Base-by-base conservation (phyloP, 1,140 invertebrate genomes). In the Anastrepha obliqua region DNA sequence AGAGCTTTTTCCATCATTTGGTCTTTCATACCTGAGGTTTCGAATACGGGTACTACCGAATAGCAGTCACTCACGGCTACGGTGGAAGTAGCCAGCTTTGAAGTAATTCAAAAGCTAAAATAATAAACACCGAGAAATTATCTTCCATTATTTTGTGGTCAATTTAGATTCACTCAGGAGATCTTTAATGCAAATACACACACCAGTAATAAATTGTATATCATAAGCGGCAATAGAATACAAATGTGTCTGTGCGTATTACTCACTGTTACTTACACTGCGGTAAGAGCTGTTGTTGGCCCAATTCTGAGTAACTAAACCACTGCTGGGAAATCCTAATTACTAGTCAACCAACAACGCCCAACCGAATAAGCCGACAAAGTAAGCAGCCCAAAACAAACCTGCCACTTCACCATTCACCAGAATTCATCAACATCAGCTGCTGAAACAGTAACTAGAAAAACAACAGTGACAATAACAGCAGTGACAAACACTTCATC, bases 371-470 rank as follows among this genome's bases (percentile, higher is more conserved):
- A 81, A 81, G 74, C 74, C 74, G 74, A 81, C 51, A 81, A 81
- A 81, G 74, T 51, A 81, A 42, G 44, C 74, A 81, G n/a, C 74
- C 74, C 47, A 58, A 81, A 81, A 81, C 74, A 58, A 81, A 55
- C 74, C n/a, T 51, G 51, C 74, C 74, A 81, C 74, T 81, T 81
- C 47, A 55, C 9, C 55, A 59, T 62, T 59, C 51, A 62, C 85
- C 90, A 89, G 90, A 91, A 89, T 88, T 51, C 88, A 55, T 87
- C 89, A 90, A 88, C 90, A 90, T 88, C 88, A 86, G 59, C 86
- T 62, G 59, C 42, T 15, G 62, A 4, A 60, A 67, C 1, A 11
- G 51, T 2, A 81, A 20, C 74, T 47, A 6, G 44, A 44, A 44
- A 13, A 67, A n/a, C 64, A 42, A 29, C 64, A 11, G 6, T 20